These are phyloP conservation scores for Sternarchorhynchus goeldii DNA, from an alignment of 2,797 vertebrate species.

Conservation along the genomic window DNA sequence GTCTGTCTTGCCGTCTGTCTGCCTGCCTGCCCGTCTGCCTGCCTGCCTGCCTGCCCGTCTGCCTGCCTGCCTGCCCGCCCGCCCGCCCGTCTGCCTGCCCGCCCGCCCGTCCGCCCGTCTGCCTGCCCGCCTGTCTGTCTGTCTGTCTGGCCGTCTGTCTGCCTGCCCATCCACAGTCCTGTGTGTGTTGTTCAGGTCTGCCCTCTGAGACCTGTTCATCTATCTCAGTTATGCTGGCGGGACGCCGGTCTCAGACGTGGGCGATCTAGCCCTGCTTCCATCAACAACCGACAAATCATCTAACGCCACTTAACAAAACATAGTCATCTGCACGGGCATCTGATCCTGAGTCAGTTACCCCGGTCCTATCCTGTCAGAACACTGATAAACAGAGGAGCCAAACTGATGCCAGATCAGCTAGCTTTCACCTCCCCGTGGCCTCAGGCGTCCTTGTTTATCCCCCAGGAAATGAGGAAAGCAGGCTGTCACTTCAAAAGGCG, in stretches of 20 bases:
- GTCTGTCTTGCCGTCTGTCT: no score
- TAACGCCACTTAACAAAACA: slow-evolving; percentile 26
- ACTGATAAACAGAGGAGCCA: slow-evolving; percentile 26
- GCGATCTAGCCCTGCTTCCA: neutral
- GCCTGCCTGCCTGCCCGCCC: no score
- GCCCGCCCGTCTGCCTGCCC: no score
- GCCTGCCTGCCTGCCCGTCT: no score
- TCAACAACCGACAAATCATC: neutral
- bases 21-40: no score
- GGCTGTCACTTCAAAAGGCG: slow-evolving; percentile 48
- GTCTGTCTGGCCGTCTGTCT: no score
- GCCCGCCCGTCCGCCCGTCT: no score
- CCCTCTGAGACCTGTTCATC: neutral
- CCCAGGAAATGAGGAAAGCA: slow-evolving; percentile 41
- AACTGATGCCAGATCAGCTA: slow-evolving; percentile 26
- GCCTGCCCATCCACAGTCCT: neutral
- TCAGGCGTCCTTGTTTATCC: slow-evolving; percentile 48
- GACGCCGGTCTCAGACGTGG: no score
- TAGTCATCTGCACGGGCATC: slow-evolving; percentile 4
- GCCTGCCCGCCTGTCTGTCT: no score
- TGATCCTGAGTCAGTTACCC: slow-evolving; percentile 7
- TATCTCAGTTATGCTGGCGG: neutral
- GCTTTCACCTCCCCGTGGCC: slow-evolving; percentile 26
- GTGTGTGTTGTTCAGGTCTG: no score
- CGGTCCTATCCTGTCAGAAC: slow-evolving; percentile 15